A percentile compares a stretch with the other conserved stretches of the same genome.
Evolutionary conservation across 2,113 vertebrate species (phyloP).

Genomic region (Collichthys lucidus): DNA sequence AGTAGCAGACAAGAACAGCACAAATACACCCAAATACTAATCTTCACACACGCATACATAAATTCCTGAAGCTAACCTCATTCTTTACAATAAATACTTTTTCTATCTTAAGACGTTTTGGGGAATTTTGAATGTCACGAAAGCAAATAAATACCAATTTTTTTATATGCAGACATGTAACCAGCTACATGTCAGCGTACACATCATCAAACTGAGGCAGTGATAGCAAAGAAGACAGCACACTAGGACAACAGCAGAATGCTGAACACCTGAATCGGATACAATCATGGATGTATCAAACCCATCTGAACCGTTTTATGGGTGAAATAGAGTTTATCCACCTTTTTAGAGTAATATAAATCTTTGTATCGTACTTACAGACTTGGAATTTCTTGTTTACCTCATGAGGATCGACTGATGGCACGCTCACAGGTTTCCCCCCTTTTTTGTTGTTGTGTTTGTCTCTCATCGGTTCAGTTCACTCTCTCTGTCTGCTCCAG

Average conservation of each 20-base stretch:
- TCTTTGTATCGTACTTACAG: not conserved
- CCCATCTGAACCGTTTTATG: not conserved
- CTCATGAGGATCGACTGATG: not conserved
- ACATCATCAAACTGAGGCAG: not conserved
- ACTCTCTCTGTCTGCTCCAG: not conserved
- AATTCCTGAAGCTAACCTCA: not conserved
- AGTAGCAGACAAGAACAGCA: not conserved
- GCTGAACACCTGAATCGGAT: not conserved
- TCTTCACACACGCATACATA: not conserved
- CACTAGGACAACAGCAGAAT: not conserved
- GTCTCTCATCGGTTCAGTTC: not conserved
- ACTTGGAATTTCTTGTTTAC: not conserved
- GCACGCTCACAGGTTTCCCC: not conserved
- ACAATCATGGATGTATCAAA: not conserved
- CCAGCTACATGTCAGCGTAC: not conserved
- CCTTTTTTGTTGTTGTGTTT: not conserved
- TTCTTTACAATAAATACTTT: constrained; percentile 28
- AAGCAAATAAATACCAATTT: constrained; percentile 19
- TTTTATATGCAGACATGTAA: constrained; percentile 6
- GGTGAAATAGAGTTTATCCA: not conserved
- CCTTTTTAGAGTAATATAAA: not conserved
- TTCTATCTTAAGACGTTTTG: constrained; percentile 23
- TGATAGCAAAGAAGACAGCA: not conserved
- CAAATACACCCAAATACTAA: not conserved
- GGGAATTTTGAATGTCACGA: constrained; percentile 9